Percentiles rank a stretch among this genome's conserved stretches.
phyloP scores from a whole-genome alignment of 2,888 invertebrate genomes.

The Pristionchus exspectatus region DNA sequence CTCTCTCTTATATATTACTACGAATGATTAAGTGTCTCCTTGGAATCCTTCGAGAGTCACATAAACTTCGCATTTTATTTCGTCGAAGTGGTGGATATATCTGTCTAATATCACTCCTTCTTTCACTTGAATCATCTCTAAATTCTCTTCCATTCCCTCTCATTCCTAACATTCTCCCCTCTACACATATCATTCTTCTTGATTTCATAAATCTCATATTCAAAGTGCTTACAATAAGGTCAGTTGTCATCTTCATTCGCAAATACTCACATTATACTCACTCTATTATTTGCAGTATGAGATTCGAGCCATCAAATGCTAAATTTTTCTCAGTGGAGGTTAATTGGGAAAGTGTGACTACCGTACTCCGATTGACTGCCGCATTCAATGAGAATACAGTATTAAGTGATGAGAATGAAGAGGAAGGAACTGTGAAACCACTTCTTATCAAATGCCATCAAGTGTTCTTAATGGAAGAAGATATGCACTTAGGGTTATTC shows the following conservation, averaged over 20 bases:
- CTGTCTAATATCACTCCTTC: constrained; percentile 94
- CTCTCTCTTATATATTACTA: constrained; percentile 12
- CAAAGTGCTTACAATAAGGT: constrained; percentile 63
- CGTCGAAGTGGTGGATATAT: constrained; percentile 98
- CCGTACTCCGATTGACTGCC: constrained; percentile 92
- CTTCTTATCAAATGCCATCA: constrained; percentile 69
- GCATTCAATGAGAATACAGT: constrained; percentile 84
- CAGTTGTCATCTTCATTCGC: neutral
- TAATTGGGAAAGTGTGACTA: constrained; percentile 93
- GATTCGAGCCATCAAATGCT: constrained; percentile 98
- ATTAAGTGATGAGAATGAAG: constrained; percentile 56
- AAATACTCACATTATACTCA: no score
- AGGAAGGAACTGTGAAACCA: constrained; percentile 60
- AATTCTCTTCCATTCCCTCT: neutral
- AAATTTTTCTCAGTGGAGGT: constrained; percentile 92
- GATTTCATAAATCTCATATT: constrained; percentile 75
- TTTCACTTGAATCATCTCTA: constrained; percentile 88
- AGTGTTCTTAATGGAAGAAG: constrained; percentile 72
- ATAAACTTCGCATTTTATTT: constrained; percentile 95
- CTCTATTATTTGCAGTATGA: constrained; percentile 92
- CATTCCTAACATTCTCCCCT: neutral
- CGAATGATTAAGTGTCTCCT: constrained; percentile 61
- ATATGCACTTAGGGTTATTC: constrained; percentile 57
- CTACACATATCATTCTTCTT: constrained; percentile 61
- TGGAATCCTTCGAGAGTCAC: constrained; percentile 89